phyloP scores from a whole-genome alignment of 2,113 vertebrate species.

The Apaloderma vittatum region DNA sequence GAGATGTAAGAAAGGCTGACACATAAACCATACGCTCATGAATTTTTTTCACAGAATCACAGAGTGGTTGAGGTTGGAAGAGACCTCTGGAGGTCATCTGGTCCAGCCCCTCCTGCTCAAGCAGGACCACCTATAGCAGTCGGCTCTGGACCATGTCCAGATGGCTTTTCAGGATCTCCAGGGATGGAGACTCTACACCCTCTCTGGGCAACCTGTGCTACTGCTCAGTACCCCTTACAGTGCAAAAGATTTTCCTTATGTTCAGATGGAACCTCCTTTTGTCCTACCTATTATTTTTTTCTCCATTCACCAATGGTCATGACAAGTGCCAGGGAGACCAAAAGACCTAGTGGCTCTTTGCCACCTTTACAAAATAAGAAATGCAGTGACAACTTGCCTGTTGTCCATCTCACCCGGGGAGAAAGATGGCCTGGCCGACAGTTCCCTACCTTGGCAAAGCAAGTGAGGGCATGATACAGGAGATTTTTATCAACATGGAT shows the following conservation, averaged over 20 bases:
- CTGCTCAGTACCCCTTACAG: neutral
- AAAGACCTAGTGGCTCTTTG: neutral
- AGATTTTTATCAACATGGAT: neutral
- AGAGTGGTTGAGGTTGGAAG: neutral
- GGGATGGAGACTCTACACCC: neutral
- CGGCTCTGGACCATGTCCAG: neutral
- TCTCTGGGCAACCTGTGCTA: neutral
- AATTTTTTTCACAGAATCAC: neutral
- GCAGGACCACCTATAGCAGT: neutral
- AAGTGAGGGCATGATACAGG: neutral
- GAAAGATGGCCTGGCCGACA: neutral
- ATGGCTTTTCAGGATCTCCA: neutral
- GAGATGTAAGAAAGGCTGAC: accelerated
- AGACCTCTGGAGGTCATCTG: neutral
- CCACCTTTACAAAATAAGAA: neutral
- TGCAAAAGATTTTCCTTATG: neutral
- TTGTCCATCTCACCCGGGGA: neutral
- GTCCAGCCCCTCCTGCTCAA: neutral
- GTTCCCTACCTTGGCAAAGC: neutral
- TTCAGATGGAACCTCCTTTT: neutral
- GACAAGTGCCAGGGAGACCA: neutral
- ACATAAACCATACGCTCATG: neutral
- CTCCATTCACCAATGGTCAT: neutral
- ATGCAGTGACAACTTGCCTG: neutral
- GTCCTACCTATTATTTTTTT: neutral